Percentiles rank a stretch among this genome's conserved stretches.
Evolutionary conservation across 2,113 vertebrate genomes (phyloP).

Genomic region (Chaetops frenatus): DNA sequence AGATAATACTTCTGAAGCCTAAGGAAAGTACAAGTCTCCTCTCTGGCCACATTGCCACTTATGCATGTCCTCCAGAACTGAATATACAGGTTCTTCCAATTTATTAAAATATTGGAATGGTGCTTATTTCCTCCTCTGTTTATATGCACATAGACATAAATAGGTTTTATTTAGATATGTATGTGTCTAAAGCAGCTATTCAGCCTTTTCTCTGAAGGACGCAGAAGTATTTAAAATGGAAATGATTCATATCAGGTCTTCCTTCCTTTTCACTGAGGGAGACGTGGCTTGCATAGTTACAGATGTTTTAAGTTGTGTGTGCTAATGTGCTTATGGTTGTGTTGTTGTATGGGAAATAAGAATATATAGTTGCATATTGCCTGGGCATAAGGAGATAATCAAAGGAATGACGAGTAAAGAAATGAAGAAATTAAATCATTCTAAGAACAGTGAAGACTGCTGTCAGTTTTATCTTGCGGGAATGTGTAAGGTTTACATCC

Average conservation of each 20-base stretch:
- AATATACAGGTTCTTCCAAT: not conserved
- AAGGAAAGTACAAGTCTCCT: not conserved
- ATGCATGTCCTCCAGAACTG: not conserved
- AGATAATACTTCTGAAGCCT: not conserved
- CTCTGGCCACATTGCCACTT: not conserved
- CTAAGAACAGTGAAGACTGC: not conserved
- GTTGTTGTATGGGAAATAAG: not conserved
- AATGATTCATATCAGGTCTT: not conserved
- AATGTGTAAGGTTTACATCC: not conserved
- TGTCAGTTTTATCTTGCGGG: slow-evolving; percentile 21
- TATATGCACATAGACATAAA: not conserved
- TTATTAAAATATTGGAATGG: not conserved
- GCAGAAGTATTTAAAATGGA: not conserved
- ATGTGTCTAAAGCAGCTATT: not conserved
- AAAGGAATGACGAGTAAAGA: not conserved
- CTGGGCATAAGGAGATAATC: not conserved
- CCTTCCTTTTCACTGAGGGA: not conserved
- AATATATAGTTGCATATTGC: not conserved
- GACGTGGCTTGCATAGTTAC: not conserved
- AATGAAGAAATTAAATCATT: not conserved
- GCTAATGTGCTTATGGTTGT: not conserved
- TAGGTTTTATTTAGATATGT: not conserved
- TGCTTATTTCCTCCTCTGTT: not conserved
- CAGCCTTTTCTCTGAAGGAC: not conserved
- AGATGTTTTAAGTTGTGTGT: not conserved